Evolutionary conservation across 2,113 vertebrate species (phyloP), one percentile per base, ranked within the genome.

Genomic region (Nerophis lumbriciformis): DNA sequence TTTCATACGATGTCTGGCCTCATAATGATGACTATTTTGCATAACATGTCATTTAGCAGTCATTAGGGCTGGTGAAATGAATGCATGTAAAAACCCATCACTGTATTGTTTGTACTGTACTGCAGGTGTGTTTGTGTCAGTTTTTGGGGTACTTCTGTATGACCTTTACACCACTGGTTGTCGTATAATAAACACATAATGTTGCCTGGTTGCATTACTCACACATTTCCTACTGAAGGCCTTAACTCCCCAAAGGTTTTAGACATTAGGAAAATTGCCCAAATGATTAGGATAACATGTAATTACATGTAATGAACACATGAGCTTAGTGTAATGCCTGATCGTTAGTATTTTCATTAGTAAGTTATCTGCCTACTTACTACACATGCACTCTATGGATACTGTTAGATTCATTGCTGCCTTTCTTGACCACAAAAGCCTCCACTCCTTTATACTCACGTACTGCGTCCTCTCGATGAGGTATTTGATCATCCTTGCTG

Each of bases 231-330:
- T 64, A 64, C 66, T 66, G 48, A 59, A 52, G 55, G 53, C 58
- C 52, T 56, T 75, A 38, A n/a, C 49, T 61, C 72, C 74, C 78
- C 45, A 5, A 12, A 81, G 78, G 61, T 71, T 74, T 73, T 52
- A 57, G 53, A 66, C 68, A 63, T 48, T 68, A 64, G 48, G 55
- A 65, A 75, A 77, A 83, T 79, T 73, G 65, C 61, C 61, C 54
- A 38, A 53, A 73, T 50, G 66, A 75, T 73, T 72, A 80, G 83
- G 68, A 74, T 61, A 69, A 76, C 61, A 49, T 55, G 64, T 55
- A 50, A 82, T 87, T 77, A 69, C 45, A 67, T 61, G 48, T 77
- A 85, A 85, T 83, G 71, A 80, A 80, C 65, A 71, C 78, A 65
- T 80, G 57, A 80, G 59, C 57, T 66, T 59, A 59, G 65, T 77